Evolutionary conservation across 2,113 vertebrate genomes (phyloP), one percentile per base, ranked within the genome.

Genomic region (Sinocyclocheilus rhinocerous): DNA sequence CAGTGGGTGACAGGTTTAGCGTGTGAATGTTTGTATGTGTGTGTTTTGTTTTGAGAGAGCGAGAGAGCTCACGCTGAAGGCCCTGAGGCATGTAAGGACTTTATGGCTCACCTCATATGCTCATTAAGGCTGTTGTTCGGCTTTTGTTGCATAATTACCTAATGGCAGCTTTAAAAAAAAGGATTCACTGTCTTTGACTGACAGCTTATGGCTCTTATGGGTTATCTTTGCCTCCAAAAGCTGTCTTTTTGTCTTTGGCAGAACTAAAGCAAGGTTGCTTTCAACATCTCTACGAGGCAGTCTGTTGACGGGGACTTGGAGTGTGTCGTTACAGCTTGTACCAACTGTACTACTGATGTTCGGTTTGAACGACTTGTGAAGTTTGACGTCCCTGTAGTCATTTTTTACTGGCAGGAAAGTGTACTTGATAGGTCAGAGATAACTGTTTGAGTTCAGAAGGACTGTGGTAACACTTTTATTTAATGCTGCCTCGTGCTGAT

Each of bases 51-150:
- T 61, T 80, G 57, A 16, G 55, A 69, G 59, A 84, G 63, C 59
- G 75, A 78, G 79, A 57, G 76, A 73, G 63, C 86, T 65, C 80
- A 63, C 55, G 87, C 83, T 83, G 86, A 85, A 89, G 86, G 79
- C 86, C 88, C 88, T 77, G 86, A 89, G 88, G 88, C 88, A 89
- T 85, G 76, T 83, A 50, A 89, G 85, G 83, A 82, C 88, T 89
- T 89, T 79, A 85, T 85, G 82, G 52, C 86, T 87, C 83, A 80
- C 86, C 88, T 87, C 86, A 80, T 85, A 70, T 22, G 85, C 86
- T 85, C 83, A 85, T 89, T 89, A 87, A 85, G 73, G 29, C 83
- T 87, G 83, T 84, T 87, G 83, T 89, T 85, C 82, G 48, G 63
- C 81, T 87, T 87, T 87, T 89, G 86, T 89, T 89, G 79, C 85